phyloP scores from a whole-genome alignment of 1,140 invertebrate species.

The Doryteuthis pealeii region DNA sequence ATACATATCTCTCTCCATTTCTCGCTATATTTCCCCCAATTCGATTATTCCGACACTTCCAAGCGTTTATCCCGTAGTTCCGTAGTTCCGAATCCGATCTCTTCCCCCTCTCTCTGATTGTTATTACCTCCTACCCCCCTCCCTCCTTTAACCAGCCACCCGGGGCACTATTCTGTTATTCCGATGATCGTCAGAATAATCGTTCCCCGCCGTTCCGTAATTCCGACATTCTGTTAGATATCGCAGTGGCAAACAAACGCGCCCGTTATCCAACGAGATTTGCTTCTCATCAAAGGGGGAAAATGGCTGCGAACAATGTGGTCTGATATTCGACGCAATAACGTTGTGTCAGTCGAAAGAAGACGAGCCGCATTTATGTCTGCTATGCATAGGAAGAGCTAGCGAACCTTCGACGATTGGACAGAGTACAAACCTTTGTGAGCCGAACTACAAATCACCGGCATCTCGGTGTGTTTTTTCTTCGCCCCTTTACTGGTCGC shows the following conservation, averaged over 20 bases:
- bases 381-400: background rate
- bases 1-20: too few species aligned
- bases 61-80: too few species aligned
- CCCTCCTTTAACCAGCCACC: background rate
- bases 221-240: background rate
- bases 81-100: background rate
- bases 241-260: conserved; percentile 1
- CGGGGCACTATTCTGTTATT: background rate
- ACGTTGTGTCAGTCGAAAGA: background rate
- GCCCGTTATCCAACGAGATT: conserved; percentile 8
- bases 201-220: background rate
- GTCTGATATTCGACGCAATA: background rate
- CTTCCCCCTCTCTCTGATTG: background rate
- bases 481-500: background rate
- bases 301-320: conserved; percentile 8
- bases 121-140: background rate
- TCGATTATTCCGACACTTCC: too few species aligned
- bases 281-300: conserved; percentile 1
- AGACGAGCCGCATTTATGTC: background rate
- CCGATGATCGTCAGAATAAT: background rate
- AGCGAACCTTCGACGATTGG: background rate
- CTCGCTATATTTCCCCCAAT: too few species aligned
- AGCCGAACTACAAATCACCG: background rate
- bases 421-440: background rate
- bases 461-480: background rate